phyloP scores from a whole-genome alignment of 2,888 invertebrate genomes.

The Dimorphilus gyrociliatus region DNA sequence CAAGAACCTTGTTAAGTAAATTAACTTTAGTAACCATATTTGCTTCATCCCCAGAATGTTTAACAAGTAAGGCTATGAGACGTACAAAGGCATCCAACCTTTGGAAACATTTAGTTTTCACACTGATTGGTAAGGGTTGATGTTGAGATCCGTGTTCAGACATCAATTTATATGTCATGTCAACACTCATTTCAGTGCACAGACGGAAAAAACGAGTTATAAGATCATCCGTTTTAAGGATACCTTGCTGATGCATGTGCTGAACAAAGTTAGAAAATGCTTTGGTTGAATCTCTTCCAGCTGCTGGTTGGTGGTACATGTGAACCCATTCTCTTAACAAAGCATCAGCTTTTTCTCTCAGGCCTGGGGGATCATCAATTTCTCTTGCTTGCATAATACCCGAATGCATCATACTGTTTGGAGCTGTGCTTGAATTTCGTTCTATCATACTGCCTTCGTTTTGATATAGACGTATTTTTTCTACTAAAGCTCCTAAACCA shows the following conservation, averaged over 20 bases:
- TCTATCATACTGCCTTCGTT: constrained; percentile 61
- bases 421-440: constrained; percentile 48
- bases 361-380: constrained; percentile 77
- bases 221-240: constrained; percentile 88
- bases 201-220: constrained; percentile 92
- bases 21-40: constrained; percentile 93
- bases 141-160: constrained; percentile 46
- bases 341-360: constrained; percentile 84
- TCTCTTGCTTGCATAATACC: constrained; percentile 72
- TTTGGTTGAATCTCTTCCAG: constrained; percentile 45
- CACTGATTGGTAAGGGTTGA: constrained; percentile 39
- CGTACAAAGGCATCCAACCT: constrained; percentile 88
- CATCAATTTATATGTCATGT: constrained; percentile 70
- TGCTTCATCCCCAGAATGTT: constrained; percentile 44
- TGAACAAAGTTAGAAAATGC: constrained; percentile 85
- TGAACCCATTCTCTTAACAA: constrained; percentile 87
- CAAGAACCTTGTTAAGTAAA: constrained; percentile 74
- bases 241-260: constrained; percentile 88
- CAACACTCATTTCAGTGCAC: constrained; percentile 88
- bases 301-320: constrained; percentile 55
- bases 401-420: constrained; percentile 63
- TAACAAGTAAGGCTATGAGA: constrained; percentile 79
- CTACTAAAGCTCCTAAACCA: too few relatives aligned
- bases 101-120: constrained; percentile 79
- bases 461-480: too few relatives aligned